Percentiles rank a stretch among this genome's conserved stretches.
phyloP scores from a whole-genome alignment of 1,140 invertebrate genomes.

The Oreohelix idahoensis region DNA sequence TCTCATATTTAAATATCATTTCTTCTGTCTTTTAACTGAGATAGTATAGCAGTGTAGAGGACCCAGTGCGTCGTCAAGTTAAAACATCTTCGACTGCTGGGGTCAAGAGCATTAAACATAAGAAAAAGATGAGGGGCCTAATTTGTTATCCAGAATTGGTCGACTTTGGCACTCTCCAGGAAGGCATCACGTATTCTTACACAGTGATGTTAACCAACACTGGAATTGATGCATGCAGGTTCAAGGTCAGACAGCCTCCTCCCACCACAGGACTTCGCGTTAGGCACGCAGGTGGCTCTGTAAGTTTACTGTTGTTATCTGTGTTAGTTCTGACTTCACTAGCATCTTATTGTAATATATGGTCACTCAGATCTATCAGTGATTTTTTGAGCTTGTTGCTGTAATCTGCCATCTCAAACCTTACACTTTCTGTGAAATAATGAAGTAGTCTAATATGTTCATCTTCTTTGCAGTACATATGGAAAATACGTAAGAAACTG shows the following conservation, averaged over 20 bases:
- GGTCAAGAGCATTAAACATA: constrained; percentile 51
- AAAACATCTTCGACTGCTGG: constrained; percentile 65
- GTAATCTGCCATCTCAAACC: no score
- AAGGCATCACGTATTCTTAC: constrained; percentile 68
- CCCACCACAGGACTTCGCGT: constrained; percentile 70
- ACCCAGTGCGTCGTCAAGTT: constrained; percentile 67
- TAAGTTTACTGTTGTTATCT: constrained; percentile 49
- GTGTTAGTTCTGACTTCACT: no score
- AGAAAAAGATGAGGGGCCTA: constrained; percentile 64
- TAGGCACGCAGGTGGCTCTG: constrained; percentile 69
- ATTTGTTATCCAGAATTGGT: constrained; percentile 68
- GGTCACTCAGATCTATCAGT: no score
- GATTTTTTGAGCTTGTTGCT: no score
- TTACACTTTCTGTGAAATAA: no score
- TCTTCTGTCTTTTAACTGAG: constrained; percentile 36
- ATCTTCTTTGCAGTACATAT: no score
- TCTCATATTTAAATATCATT: constrained; percentile 3
- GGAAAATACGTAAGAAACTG: no score
- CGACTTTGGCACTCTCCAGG: constrained; percentile 70
- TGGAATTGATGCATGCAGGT: constrained; percentile 71
- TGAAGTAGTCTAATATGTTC: no score
- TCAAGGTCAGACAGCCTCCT: constrained; percentile 71
- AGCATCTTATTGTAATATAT: no score
- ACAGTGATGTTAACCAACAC: constrained; percentile 68
- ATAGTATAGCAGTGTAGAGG: constrained; percentile 67